Percentiles rank a stretch among this genome's conserved stretches.
Conservation (phyloP, 64 coral and sea anemone species). For the Pachyseris speciosa region DNA sequence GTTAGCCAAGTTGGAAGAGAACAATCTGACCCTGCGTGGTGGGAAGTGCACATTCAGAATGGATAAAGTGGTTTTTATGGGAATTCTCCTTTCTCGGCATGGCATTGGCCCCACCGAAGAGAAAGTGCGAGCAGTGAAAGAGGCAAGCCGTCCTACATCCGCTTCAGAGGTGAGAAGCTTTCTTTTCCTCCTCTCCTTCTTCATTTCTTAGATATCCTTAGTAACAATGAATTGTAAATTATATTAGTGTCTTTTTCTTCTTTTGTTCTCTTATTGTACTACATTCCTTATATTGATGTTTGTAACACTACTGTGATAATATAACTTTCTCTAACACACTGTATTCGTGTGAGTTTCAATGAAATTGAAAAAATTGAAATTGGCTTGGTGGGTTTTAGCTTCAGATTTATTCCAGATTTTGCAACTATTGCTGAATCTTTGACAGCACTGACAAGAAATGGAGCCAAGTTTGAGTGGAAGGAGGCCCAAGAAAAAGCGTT, state of each 20-base stretch:
- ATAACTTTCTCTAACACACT: too few species aligned
- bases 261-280: too few species aligned
- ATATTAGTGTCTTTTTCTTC: too few species aligned
- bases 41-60: conserved; percentile 32
- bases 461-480: neutral
- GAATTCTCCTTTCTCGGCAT: conserved; percentile 13
- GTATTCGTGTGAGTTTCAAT: too few species aligned
- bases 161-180: conserved; percentile 27
- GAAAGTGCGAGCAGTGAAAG: conserved; percentile 8
- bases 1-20: neutral
- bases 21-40: conserved; percentile 1
- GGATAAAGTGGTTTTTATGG: too few species aligned
- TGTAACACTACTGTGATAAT: too few species aligned
- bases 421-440: neutral
- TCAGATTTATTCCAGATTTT: conserved; percentile 14
- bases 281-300: too few species aligned
- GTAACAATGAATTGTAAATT: too few species aligned
- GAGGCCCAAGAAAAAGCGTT: conserved; percentile 5
- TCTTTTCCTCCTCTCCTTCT: too few species aligned
- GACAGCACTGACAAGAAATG: neutral
- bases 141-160: neutral
- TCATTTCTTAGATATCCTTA: too few species aligned
- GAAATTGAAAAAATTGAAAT: too few species aligned
- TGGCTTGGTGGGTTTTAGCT: conserved; percentile 27
- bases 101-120: conserved; percentile 15